Percentiles rank a stretch among this genome's conserved stretches.
Conservation (phyloP, 2,113 vertebrate species). For the Megalops atlanticus region DNA sequence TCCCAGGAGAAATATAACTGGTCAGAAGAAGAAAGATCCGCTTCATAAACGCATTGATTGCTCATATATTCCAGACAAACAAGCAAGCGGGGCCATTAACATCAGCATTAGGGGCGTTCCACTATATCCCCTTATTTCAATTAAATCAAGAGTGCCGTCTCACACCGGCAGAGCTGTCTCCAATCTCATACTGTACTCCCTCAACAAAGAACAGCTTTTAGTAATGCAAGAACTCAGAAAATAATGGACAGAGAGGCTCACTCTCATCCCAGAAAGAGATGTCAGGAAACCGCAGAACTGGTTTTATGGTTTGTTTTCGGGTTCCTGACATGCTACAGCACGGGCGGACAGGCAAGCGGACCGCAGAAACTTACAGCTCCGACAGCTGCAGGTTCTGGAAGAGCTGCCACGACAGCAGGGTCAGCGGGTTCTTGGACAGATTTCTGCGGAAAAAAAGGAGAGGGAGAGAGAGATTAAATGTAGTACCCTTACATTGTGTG, state of each 20-base stretch:
- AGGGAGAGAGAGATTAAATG: constrained; percentile 8
- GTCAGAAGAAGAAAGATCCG: not conserved
- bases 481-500: not conserved
- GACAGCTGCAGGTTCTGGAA: constrained; percentile 84
- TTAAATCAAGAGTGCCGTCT: not conserved
- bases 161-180: too few relatives aligned
- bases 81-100: not conserved
- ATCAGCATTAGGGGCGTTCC: not conserved
- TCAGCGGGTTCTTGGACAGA: constrained; percentile 84
- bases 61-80: constrained; percentile 5
- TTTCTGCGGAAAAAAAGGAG: constrained; percentile 70
- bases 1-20: not conserved
- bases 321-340: too few relatives aligned
- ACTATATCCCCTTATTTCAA: not conserved
- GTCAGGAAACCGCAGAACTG: too few relatives aligned
- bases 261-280: too few relatives aligned
- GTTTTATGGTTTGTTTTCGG: too few relatives aligned
- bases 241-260: too few relatives aligned
- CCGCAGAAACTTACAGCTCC: constrained; percentile 79
- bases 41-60: constrained; percentile 7
- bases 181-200: too few relatives aligned
- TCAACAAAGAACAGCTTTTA: too few relatives aligned
- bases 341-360: too few relatives aligned
- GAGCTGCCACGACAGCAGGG: constrained; percentile 83
- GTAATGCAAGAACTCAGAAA: too few relatives aligned